phyloP scores from a whole-genome alignment of 2,888 invertebrate species.

The Acrocyrtus sp. region DNA sequence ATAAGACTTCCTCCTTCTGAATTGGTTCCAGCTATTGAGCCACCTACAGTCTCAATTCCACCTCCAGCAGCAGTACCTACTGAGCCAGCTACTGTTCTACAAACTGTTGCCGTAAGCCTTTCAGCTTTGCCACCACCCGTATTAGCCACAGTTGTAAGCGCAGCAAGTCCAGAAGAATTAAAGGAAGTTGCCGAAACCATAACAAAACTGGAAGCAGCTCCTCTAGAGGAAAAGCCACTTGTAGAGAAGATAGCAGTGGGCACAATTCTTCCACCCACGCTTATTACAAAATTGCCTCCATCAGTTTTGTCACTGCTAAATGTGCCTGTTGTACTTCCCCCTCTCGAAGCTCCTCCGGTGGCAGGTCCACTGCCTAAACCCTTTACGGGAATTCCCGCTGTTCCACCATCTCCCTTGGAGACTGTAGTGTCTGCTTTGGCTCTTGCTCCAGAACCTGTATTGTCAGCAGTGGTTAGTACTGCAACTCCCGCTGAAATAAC shows the following conservation, averaged over 20 bases:
- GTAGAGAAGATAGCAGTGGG: neutral
- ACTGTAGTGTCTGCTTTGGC: neutral
- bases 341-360: too few species aligned
- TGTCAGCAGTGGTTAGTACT: neutral
- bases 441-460: neutral
- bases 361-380: too few species aligned
- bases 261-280: neutral
- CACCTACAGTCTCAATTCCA: neutral
- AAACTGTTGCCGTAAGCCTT: neutral
- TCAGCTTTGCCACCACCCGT: neutral
- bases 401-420: neutral
- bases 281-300: neutral
- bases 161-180: slow-evolving; percentile 3
- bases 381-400: neutral
- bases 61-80: neutral
- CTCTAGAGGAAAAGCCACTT: neutral
- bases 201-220: slow-evolving; percentile 2
- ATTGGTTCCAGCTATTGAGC: neutral
- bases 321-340: neutral
- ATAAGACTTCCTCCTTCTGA: neutral
- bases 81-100: neutral
- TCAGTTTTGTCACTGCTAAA: neutral
- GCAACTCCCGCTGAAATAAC: neutral
- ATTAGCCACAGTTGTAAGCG: neutral
- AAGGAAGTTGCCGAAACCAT: neutral